Evolutionary conservation across 1,140 invertebrate species (phyloP).

Genomic region (Eueides isabella): DNA sequence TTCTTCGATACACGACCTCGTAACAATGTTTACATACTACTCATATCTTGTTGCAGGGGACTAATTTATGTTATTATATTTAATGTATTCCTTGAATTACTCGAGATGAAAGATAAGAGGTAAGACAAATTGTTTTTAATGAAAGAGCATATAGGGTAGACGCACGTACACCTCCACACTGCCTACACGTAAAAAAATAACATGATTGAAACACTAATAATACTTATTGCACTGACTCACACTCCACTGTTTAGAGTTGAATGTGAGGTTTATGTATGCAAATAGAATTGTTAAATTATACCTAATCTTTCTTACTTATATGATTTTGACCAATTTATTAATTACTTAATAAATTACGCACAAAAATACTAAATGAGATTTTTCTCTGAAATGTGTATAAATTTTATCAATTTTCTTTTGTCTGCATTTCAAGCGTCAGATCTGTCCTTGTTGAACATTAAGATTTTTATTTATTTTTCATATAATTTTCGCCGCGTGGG

Average conservation of each 20-base stretch:
- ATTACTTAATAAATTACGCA: background rate
- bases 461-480: too few species aligned
- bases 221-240: slow-evolving; percentile 43
- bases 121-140: slow-evolving; percentile 40
- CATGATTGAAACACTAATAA: slow-evolving; percentile 40
- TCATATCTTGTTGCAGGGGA: slow-evolving; percentile 54
- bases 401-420: background rate
- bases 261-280: slow-evolving; percentile 2
- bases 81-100: slow-evolving; percentile 41
- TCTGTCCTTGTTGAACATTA: too few species aligned
- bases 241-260: slow-evolving; percentile 14
- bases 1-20: slow-evolving; percentile 72
- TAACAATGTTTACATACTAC: slow-evolving; percentile 73
- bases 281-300: slow-evolving; percentile 10
- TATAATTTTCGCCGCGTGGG: too few species aligned
- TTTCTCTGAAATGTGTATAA: background rate
- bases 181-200: slow-evolving; percentile 42
- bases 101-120: slow-evolving; percentile 33
- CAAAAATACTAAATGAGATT: background rate
- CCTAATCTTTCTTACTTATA: background rate
- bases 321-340: background rate
- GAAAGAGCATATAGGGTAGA: slow-evolving; percentile 38
- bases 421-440: background rate
- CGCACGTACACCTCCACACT: slow-evolving; percentile 38
- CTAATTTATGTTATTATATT: slow-evolving; percentile 46